These are phyloP conservation scores for Pelodytes ibericus DNA, from an alignment of 2,797 vertebrate species.

Conservation along the genomic window DNA sequence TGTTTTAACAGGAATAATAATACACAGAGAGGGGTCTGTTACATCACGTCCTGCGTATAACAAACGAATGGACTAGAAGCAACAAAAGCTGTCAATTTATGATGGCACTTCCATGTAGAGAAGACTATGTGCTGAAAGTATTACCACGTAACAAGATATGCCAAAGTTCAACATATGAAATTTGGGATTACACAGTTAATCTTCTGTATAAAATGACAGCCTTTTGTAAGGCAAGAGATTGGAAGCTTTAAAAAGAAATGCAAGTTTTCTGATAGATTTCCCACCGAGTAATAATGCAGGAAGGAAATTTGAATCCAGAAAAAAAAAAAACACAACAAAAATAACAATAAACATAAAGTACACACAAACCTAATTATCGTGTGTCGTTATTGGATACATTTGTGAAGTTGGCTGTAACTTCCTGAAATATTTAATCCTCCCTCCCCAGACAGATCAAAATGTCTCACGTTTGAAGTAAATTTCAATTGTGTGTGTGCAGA, in stretches of 20 bases:
- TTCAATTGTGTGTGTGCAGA: conserved; percentile 29
- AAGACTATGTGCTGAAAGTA: no score
- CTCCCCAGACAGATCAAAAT: conserved; percentile 46
- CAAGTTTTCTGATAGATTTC: no score
- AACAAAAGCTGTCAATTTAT: no score
- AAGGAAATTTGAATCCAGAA: neutral
- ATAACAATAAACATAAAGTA: neutral
- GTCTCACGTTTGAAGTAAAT: conserved; percentile 30
- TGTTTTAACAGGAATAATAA: no score
- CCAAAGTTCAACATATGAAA: no score
- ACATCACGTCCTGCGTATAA: no score
- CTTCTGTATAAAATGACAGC: neutral
- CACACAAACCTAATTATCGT: conserved; percentile 57
- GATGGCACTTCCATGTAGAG: no score
- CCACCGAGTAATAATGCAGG: neutral
- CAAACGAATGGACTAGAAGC: no score
- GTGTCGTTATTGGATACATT: conserved; percentile 57
- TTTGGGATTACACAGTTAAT: no score
- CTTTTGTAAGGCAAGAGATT: neutral
- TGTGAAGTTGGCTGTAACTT: conserved; percentile 48
- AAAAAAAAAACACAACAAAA: conserved; percentile 57
- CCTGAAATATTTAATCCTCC: conserved; percentile 58
- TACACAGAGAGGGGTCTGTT: no score
- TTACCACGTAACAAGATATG: no score
- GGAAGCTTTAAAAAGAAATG: no score